These are phyloP conservation scores for Nymphalis c-album DNA, from an alignment of 2,888 invertebrate species.

Conservation along the genomic window DNA sequence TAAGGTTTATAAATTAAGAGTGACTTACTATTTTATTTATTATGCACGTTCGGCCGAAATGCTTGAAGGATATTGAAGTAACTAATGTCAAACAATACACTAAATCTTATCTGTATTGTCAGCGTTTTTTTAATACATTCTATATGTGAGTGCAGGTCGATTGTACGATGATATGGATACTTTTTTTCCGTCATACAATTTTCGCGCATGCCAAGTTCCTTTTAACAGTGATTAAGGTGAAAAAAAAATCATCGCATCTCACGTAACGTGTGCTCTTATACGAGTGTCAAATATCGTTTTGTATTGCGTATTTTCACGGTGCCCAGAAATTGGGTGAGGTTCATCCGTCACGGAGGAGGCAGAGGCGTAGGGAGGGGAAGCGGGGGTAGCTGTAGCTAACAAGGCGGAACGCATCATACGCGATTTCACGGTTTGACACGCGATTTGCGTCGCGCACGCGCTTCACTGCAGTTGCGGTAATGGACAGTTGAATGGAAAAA, in stretches of 20 bases:
- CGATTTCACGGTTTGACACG: conserved; percentile 69
- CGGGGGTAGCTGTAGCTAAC: conserved; percentile 50
- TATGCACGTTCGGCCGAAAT: no score
- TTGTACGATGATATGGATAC: no score
- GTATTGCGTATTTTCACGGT: conserved; percentile 44
- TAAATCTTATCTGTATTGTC: no score
- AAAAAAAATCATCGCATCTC: conserved; percentile 23
- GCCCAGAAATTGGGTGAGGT: conserved; percentile 46
- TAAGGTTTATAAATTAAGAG: no score
- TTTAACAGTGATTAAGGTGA: conserved; percentile 23
- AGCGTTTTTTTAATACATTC: no score
- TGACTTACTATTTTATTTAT: no score
- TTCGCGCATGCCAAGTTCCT: not conserved
- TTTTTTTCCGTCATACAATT: not conserved
- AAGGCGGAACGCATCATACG: conserved; percentile 62
- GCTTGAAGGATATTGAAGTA: no score
- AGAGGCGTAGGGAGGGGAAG: conserved; percentile 38
- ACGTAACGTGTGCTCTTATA: conserved; percentile 43
- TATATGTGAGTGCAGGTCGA: no score
- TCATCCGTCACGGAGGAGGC: conserved; percentile 44
- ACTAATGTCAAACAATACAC: no score
- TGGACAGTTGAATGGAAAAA: conserved; percentile 14
- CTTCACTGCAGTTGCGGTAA: conserved; percentile 36
- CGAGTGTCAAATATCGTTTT: conserved; percentile 45
- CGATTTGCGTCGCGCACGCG: conserved; percentile 72